Evolutionary conservation across 2,113 vertebrate genomes (phyloP).

Genomic region (Vulpes vulpes): DNA sequence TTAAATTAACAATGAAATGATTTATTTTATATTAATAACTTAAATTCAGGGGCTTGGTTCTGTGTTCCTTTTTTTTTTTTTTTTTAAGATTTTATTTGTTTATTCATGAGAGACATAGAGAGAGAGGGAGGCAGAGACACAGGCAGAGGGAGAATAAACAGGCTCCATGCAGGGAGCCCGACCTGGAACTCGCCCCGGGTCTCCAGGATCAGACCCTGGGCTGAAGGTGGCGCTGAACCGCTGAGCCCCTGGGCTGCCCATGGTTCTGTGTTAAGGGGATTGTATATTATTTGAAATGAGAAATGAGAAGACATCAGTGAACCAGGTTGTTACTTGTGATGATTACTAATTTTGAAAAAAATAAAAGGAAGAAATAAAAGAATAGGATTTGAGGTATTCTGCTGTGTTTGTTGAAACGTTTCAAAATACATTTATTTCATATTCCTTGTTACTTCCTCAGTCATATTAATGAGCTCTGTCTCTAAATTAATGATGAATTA

Average conservation of each 20-base stretch:
- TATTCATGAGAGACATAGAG: no score
- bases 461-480: not conserved
- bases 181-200: no score
- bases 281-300: not conserved
- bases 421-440: slow-evolving; percentile 29
- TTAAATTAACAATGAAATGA: not conserved
- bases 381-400: not conserved
- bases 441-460: not conserved
- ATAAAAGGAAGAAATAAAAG: not conserved
- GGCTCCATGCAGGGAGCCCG: no score
- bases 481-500: slow-evolving; percentile 44
- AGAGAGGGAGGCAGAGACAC: no score
- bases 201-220: no score
- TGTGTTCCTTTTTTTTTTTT: not conserved
- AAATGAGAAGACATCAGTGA: not conserved
- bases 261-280: not conserved
- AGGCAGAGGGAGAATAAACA: no score
- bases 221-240: no score
- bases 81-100: no score
- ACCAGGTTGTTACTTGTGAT: not conserved
- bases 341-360: not conserved
- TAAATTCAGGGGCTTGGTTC: not conserved
- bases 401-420: slow-evolving; percentile 34
- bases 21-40: not conserved
- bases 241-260: no score